Evolutionary conservation across 2,888 invertebrate species (phyloP).

Genomic region (Nomada fabriciana): DNA sequence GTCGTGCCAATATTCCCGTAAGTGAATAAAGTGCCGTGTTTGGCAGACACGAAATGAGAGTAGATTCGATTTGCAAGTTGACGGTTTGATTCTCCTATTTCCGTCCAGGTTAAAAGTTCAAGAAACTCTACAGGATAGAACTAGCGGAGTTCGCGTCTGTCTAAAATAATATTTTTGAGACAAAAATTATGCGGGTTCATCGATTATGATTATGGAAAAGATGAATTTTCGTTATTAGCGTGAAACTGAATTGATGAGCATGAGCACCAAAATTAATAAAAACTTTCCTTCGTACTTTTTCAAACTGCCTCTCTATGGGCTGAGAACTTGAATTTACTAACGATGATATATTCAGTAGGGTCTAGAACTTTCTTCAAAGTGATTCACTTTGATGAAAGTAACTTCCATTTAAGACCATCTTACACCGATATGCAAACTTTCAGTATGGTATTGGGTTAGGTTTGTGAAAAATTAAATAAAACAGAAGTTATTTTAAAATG

Average conservation of each 20-base stretch:
- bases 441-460: too few species aligned
- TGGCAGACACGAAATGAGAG: conserved; percentile 54
- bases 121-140: conserved; percentile 60
- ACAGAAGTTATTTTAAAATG: too few species aligned
- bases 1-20: conserved; percentile 29
- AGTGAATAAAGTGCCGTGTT: conserved; percentile 53
- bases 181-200: background rate
- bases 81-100: conserved; percentile 66
- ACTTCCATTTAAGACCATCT: background rate
- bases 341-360: conserved; percentile 14
- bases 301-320: background rate
- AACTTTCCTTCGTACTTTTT: background rate
- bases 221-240: background rate
- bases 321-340: background rate
- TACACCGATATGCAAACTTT: too few species aligned
- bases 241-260: background rate
- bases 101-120: conserved; percentile 72
- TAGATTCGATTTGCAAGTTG: conserved; percentile 58
- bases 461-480: too few species aligned
- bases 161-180: background rate
- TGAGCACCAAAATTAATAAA: conserved; percentile 15
- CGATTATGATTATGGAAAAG: background rate
- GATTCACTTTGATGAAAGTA: conserved; percentile 31
- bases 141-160: conserved; percentile 25
- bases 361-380: conserved; percentile 30